Base-by-base conservation (phyloP, 2,113 vertebrate species). In the Alouatta palliata region DNA sequence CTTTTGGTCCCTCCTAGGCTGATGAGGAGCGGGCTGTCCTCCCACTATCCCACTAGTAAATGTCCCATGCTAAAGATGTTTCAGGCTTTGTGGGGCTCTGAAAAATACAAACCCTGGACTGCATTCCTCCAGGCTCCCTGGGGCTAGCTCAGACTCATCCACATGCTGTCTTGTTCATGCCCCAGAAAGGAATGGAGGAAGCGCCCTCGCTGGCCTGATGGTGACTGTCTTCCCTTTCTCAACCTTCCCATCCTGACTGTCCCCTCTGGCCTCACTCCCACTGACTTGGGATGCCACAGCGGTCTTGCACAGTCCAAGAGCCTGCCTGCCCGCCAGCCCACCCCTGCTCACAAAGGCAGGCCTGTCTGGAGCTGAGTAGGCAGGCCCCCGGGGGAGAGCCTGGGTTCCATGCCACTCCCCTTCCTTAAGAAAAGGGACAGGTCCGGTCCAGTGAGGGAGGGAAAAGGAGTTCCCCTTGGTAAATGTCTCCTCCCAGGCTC, bases 341-440 rank as follows among this genome's bases (percentile, higher is more conserved):
- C 80, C 47, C 16, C 2, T 64, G 52, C 80, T 96, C 85, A 94
- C 95, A 97, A 97, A 97, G 90, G 89, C 10, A 92, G 43, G 73
- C 87, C 83, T 87, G 93, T 94, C 68, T 96, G 94, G 4, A 79
- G 54, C 71, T 0, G 81, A 93, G 61, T 52, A 66, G 83, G 77
- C 87, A 56, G 92, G 54, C 80, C 86, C 52, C 14, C 14, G 45
- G 76, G 8, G 37, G 14, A n/a, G 64, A 75, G 49, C 47, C 79
- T 17, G 81, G 20, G 17, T 52, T 45, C 52, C 68, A 25, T 66
- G 81, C 20, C 20, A 40, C 66, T 49, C 85, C 49, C 27, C 71
- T 75, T 35, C 64, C 76, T 71, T 87, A 88, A 82, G 88, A 91
- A 96, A 94, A 70, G 1, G 17, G 73, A 71, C 86, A 73, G 71